Percentiles rank a stretch among this genome's conserved stretches.
These are phyloP conservation scores for Caenorhabditis virilis DNA, from an alignment of 2,888 invertebrate genomes.

Conservation along the genomic window DNA sequence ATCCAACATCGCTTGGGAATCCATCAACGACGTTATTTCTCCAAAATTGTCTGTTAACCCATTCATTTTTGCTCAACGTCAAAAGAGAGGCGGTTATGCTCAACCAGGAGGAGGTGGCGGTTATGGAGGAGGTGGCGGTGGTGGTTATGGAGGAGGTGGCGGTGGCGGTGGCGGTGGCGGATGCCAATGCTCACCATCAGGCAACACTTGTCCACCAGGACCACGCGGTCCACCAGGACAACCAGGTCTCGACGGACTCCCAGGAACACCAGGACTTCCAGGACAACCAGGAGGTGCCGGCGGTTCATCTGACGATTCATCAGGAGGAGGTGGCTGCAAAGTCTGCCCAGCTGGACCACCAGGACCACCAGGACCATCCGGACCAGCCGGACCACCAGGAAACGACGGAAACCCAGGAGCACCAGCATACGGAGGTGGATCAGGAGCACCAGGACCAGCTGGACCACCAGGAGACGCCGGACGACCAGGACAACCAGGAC, in stretches of 20 bases:
- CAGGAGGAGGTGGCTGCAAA: slow-evolving; percentile 19
- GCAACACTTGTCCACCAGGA: slow-evolving; percentile 39
- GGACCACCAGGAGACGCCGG: slow-evolving; percentile 37
- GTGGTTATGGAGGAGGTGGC: slow-evolving; percentile 10
- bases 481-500: slow-evolving; percentile 36
- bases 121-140: slow-evolving; percentile 8
- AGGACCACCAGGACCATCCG: slow-evolving; percentile 37
- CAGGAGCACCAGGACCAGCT: slow-evolving; percentile 34
- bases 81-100: slow-evolving; percentile 10
- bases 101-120: slow-evolving; percentile 9
- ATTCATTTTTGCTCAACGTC: slow-evolving; percentile 23
- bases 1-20: slow-evolving; percentile 32
- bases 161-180: slow-evolving; percentile 19
- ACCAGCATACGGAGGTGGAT: slow-evolving; percentile 24
- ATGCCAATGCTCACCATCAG: slow-evolving; percentile 26
- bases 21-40: slow-evolving; percentile 19
- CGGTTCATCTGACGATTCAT: slow-evolving; percentile 9
- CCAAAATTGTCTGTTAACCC: slow-evolving; percentile 19
- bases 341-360: slow-evolving; percentile 41
- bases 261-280: slow-evolving; percentile 4
- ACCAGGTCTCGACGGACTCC: slow-evolving; percentile 23
- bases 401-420: slow-evolving; percentile 41
- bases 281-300: slow-evolving; percentile 19
- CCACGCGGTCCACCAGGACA: slow-evolving; percentile 44
- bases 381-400: slow-evolving; percentile 37